Base-by-base conservation (phyloP, 2,888 invertebrate species). In the Pyrgus malvae region DNA sequence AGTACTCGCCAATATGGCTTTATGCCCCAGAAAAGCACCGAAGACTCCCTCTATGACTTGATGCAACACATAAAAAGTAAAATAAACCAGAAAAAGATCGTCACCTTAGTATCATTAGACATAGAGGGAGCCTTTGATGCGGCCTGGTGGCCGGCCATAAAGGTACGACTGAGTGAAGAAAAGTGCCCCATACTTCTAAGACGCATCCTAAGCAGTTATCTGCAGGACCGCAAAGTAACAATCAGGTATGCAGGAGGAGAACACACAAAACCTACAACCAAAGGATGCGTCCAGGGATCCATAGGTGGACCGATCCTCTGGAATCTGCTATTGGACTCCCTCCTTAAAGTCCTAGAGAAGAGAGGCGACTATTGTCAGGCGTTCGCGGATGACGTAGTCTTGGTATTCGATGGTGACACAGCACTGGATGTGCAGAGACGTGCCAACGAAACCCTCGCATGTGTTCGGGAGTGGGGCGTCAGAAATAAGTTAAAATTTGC, bases 41-140 rank as follows among this genome's bases (percentile, higher is more conserved):
- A n/a, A n/a, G n/a, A n/a, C n/a, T n/a, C n/a, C n/a, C n/a, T n/a
- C n/a, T n/a, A n/a, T n/a, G n/a, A n/a, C n/a, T n/a, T n/a, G n/a
- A n/a, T n/a, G n/a, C n/a, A n/a, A n/a, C n/a, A n/a, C n/a, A n/a
- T n/a, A n/a, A n/a, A n/a, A n/a, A n/a, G n/a, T n/a, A n/a, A n/a
- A n/a, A n/a, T n/a, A n/a, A n/a, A n/a, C n/a, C n/a, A n/a, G n/a
- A n/a, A n/a, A n/a, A n/a, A n/a, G n/a, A n/a, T n/a, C n/a, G n/a
- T n/a, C n/a, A n/a, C n/a, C n/a, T 23, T 27, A 2, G 41, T 37
- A 1, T 60, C 60, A 9, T 25, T 62, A 29, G 62, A 62, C 37
- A 62, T 61, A 59, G 59, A 61, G 55, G 57, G 59, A 16, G 70
- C 67, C 12, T 23, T 23, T 23, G 23, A 23, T 6, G 6, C 3